Base-by-base conservation (phyloP, 1,140 invertebrate species). In the Vollenhovia emeryi region DNA sequence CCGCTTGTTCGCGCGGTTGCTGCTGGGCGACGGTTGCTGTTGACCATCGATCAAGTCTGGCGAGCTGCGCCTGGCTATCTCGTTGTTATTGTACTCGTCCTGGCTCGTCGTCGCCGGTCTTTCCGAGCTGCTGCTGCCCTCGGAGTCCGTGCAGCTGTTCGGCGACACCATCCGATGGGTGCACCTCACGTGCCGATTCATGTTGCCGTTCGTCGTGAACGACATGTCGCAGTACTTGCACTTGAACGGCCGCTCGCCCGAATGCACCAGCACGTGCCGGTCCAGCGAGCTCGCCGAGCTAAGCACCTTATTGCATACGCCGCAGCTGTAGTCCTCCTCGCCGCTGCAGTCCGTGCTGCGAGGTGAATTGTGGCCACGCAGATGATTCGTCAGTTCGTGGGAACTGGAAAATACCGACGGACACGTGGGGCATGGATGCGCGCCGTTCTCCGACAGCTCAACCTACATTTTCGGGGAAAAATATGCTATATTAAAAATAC, bases 141-240 rank as follows among this genome's bases (percentile, higher is more conserved):
- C 93, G 5, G 92, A 93, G 55, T 94, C 93, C 0, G 94, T 93
- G 48, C 87, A 92, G 62, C 92, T 93, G 74, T 91, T 93, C 0
- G 92, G 91, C 36, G 92, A 93, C 0, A 87, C 82, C 40, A 94
- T 92, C 45, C 93, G 57, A 33, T 96, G 96, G 1, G 92, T 97
- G 0, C 97, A 98, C 73, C 97, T 95, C 95, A 97, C 96, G 92
- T 98, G 98, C 33, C 98, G 95, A 91, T 98, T 97, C 97, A 98
- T 98, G 93, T 98, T 98, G 18, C 97, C 97, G 93, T 98, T 98
- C 3, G 98, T 98, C 43, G 97, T 98, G 94, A 98, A 99, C 3
- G 97, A 96, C 93, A 98, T 96, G 27, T 96, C 95, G 93, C 98
- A 98, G 87, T 96, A 96, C 89, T 96, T 96, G 93, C 98, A 98